These are phyloP conservation scores for Gortyna flavago DNA, from an alignment of 2,888 invertebrate genomes.

Conservation along the genomic window DNA sequence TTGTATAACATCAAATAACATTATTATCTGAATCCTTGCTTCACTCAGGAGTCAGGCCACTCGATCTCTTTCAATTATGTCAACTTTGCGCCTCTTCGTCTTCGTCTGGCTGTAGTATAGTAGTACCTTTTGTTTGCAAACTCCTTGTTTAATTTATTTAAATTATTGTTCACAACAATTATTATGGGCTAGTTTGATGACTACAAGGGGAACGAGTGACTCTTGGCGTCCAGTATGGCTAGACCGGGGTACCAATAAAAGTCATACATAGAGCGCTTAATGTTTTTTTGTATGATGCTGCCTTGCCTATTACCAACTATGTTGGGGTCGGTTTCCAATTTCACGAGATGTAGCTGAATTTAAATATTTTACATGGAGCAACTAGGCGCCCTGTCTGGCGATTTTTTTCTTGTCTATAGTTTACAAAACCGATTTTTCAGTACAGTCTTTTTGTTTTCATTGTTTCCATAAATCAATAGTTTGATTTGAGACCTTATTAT, in stretches of 20 bases:
- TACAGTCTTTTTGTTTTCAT: neutral
- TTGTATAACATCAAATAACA: neutral
- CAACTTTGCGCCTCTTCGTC: conserved; percentile 31
- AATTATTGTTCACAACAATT: conserved; percentile 64
- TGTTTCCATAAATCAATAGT: neutral
- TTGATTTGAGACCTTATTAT: neutral
- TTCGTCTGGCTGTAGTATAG: neutral
- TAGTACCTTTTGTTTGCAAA: conserved; percentile 45
- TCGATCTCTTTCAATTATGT: conserved; percentile 35
- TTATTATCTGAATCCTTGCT: neutral
- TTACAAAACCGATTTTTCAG: neutral
- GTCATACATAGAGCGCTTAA: conserved; percentile 19
- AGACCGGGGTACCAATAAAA: neutral
- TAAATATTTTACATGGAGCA: neutral
- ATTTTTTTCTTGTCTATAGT: neutral
- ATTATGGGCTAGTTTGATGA: conserved; percentile 57
- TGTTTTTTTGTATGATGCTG: neutral
- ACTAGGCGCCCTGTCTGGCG: neutral
- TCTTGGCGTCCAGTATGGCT: conserved; percentile 14
- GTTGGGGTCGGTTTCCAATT: neutral
- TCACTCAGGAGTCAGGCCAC: neutral
- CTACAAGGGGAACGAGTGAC: conserved; percentile 40
- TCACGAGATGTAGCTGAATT: neutral
- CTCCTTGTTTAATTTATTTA: conserved; percentile 62
- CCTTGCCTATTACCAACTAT: no score